Conservation (phyloP, 2,113 vertebrate species). For the Parus major region DNA sequence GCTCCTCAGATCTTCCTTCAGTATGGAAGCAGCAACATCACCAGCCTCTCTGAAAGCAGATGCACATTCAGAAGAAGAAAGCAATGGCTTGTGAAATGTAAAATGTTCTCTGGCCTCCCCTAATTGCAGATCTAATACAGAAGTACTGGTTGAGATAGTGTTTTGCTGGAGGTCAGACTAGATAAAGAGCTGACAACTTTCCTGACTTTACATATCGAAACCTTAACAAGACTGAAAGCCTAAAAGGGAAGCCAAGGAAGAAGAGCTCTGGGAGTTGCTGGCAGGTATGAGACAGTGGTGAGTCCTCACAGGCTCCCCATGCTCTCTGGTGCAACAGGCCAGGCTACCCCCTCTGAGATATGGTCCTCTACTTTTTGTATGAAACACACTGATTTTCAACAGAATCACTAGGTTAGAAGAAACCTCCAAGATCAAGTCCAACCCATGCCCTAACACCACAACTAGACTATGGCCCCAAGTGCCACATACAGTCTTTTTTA, state of each 20-base stretch:
- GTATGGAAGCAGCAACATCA: neutral
- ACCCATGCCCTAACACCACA: too few relatives aligned
- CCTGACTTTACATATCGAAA: neutral
- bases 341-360: neutral
- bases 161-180: neutral
- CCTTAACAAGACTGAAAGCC: neutral
- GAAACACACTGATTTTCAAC: neutral
- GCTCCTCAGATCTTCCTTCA: neutral
- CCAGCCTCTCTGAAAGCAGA: neutral
- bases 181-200: neutral
- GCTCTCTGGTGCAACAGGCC: neutral
- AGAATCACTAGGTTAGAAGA: too few relatives aligned
- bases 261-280: neutral
- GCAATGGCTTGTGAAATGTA: neutral
- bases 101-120: neutral
- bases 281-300: neutral
- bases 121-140: neutral
- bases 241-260: neutral
- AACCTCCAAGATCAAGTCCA: too few relatives aligned
- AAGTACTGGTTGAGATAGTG: neutral
- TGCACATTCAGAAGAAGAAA: neutral
- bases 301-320: neutral
- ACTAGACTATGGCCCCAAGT: too few relatives aligned
- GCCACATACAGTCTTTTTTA: too few relatives aligned
- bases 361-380: neutral